Conservation (phyloP, 1,140 invertebrate genomes). For the Drosophila sproati region DNA sequence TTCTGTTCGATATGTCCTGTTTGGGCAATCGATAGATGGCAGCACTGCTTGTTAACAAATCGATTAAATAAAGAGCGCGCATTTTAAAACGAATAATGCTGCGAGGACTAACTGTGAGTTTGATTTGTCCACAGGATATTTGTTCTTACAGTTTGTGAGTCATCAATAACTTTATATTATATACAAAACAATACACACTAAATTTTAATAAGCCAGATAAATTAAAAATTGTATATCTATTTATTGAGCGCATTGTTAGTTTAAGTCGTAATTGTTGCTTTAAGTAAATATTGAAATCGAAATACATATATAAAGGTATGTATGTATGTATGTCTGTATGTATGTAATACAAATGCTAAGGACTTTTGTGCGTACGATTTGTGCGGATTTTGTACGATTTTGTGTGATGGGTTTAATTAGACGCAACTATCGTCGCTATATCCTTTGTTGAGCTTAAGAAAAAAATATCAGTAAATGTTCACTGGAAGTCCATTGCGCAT, state of each 20-base stretch:
- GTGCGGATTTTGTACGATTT: conserved; percentile 15
- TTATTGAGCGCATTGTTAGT: conserved; percentile 68
- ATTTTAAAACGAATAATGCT: not conserved
- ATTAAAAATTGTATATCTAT: conserved; percentile 38
- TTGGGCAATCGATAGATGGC: not conserved
- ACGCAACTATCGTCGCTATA: conserved; percentile 6
- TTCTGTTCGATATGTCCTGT: not conserved
- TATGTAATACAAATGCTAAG: conserved; percentile 61
- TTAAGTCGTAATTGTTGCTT: conserved; percentile 69
- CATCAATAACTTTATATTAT: too few relatives aligned
- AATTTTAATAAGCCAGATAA: not conserved
- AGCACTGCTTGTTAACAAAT: not conserved
- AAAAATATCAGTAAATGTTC: conserved; percentile 70
- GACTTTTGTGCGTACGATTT: conserved; percentile 35
- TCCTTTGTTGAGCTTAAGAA: conserved; percentile 42
- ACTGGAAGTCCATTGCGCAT: conserved; percentile 82
- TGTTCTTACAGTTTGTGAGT: not conserved
- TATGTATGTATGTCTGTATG: too few relatives aligned
- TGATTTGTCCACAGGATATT: not conserved
- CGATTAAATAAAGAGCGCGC: not conserved
- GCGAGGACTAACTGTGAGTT: too few relatives aligned
- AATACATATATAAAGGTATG: conserved; percentile 14
- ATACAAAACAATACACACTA: too few relatives aligned
- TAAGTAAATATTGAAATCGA: conserved; percentile 65
- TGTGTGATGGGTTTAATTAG: conserved; percentile 12